Percentiles rank a stretch among this genome's conserved stretches.
These are phyloP conservation scores for Baryphthengus martii DNA, from an alignment of 2,113 vertebrate genomes.

Conservation along the genomic window DNA sequence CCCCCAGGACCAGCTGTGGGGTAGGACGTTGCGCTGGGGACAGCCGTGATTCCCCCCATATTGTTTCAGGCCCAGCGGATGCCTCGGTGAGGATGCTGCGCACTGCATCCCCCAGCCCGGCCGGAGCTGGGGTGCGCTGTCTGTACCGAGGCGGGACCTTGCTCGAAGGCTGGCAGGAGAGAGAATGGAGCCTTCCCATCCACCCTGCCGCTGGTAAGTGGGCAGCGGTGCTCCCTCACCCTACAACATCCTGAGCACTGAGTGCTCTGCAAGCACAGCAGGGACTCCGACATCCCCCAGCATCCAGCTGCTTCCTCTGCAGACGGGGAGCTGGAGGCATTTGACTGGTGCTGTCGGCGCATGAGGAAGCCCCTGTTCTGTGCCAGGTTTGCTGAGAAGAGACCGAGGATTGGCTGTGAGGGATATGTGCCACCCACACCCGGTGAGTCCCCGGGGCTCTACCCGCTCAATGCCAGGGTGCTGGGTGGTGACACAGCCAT, in stretches of 20 bases:
- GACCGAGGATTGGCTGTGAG: neutral
- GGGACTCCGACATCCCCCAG: accelerated
- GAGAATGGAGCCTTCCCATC: neutral
- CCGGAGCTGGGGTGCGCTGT: slow-evolving; percentile 4
- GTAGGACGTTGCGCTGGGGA: neutral
- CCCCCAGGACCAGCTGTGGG: neutral
- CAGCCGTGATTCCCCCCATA: accelerated
- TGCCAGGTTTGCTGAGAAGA: slow-evolving; percentile 43
- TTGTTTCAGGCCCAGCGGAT: neutral
- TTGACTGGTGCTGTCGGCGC: neutral
- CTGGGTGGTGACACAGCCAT: accelerated
- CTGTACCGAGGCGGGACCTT: slow-evolving; percentile 5
- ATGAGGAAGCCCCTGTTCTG: slow-evolving; percentile 32
- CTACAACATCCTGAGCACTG: neutral
- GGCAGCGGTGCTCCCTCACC: accelerated
- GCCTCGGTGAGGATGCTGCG: neutral
- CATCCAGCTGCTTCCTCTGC: accelerated
- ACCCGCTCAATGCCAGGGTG: neutral
- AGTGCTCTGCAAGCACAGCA: accelerated
- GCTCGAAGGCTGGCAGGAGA: slow-evolving; percentile 54
- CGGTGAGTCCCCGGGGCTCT: neutral
- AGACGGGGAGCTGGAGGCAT: slow-evolving; percentile 29
- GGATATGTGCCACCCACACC: neutral
- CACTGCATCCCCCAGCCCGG: neutral
- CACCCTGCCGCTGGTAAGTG: accelerated